These are phyloP conservation scores for Sesamia inferens DNA, from an alignment of 2,888 invertebrate genomes.

Conservation along the genomic window DNA sequence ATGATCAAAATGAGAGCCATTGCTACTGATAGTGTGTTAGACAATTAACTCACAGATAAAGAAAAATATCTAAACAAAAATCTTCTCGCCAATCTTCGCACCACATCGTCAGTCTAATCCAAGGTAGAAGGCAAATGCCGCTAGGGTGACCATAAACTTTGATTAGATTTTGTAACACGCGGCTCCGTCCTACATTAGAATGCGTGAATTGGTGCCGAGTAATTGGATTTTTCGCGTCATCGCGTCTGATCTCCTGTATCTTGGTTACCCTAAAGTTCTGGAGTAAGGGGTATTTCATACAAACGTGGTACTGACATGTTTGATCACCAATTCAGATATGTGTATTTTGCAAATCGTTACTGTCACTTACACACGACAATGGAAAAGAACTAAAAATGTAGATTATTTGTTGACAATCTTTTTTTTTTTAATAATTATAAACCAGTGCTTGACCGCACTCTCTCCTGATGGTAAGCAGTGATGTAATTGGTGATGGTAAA, in stretches of 20 bases:
- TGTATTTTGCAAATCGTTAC: not conserved
- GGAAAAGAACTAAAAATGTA: not conserved
- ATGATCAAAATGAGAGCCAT: not conserved
- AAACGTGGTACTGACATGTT: not conserved
- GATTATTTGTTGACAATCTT: not conserved
- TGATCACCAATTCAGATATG: not conserved
- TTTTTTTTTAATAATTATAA: no score
- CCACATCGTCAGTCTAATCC: slow-evolving; percentile 59
- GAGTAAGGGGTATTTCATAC: slow-evolving; percentile 32
- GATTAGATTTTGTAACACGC: slow-evolving; percentile 86
- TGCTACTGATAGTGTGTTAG: not conserved
- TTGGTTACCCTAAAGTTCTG: slow-evolving; percentile 57
- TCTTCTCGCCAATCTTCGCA: slow-evolving; percentile 65
- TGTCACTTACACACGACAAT: not conserved
- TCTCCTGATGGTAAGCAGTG: no score
- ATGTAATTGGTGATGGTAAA: no score
- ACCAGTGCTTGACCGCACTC: no score
- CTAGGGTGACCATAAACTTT: slow-evolving; percentile 88
- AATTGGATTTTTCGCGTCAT: slow-evolving; percentile 89
- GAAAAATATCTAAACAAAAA: slow-evolving; percentile 27
- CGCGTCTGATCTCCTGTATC: slow-evolving; percentile 78
- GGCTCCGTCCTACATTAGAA: slow-evolving; percentile 84
- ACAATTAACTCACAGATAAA: not conserved
- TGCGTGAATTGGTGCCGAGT: slow-evolving; percentile 85
- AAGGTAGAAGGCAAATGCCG: slow-evolving; percentile 85